A percentile compares a stretch with the other conserved stretches of the same genome.
Evolutionary conservation across 2,888 invertebrate genomes (phyloP).

Genomic region (Scelioninae gen. 1): DNA sequence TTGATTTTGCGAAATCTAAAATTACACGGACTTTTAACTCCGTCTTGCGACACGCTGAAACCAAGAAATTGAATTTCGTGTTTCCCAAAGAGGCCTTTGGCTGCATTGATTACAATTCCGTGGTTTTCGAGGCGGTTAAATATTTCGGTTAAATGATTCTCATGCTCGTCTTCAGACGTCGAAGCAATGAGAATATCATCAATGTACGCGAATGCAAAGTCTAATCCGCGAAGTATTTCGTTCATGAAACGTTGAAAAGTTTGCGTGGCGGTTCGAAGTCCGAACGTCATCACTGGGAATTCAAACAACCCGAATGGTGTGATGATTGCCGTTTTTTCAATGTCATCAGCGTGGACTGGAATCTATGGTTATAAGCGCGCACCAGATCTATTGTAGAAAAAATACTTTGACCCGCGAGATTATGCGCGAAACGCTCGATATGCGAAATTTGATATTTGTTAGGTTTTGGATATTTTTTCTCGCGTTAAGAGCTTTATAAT

Average conservation of each 20-base stretch:
- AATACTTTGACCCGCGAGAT: conserved; percentile 30
- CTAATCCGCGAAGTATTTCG: conserved; percentile 73
- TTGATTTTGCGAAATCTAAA: background rate
- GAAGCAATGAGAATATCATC: conserved; percentile 77
- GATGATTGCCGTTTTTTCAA: no score
- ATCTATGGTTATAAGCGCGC: no score
- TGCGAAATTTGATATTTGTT: conserved; percentile 1
- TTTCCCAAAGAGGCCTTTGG: background rate
- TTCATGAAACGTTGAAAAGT: no score
- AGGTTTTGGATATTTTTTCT: no score
- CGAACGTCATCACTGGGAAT: no score
- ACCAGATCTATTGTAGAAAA: no score
- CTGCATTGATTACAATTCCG: conserved; percentile 13
- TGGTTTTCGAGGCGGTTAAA: background rate
- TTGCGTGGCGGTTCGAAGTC: no score
- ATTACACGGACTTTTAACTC: background rate
- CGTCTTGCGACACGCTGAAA: background rate
- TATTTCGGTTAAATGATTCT: conserved; percentile 14
- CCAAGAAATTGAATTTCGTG: background rate
- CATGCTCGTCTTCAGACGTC: conserved; percentile 18
- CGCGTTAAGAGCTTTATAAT: no score
- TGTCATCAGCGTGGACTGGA: no score
- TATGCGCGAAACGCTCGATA: background rate
- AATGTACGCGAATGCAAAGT: conserved; percentile 77
- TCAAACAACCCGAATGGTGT: no score